Conservation (phyloP, 2,113 vertebrate genomes). For the Falco punctatus region DNA sequence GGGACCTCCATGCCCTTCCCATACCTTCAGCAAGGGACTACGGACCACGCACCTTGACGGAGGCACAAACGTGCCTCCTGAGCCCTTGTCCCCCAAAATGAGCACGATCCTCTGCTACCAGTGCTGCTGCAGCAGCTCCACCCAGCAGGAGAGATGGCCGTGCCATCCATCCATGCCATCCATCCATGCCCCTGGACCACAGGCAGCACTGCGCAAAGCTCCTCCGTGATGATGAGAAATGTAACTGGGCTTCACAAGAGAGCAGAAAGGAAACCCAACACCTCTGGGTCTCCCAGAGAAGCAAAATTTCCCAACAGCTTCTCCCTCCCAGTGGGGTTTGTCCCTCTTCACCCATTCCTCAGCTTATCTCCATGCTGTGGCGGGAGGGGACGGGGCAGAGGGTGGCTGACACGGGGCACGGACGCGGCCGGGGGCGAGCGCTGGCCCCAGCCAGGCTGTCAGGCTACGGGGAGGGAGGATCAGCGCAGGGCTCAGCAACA, state of each 20-base stretch:
- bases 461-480: not conserved
- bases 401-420: not conserved
- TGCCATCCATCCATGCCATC: accelerated
- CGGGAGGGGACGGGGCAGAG: not conserved
- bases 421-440: not conserved
- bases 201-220: not conserved
- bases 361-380: not conserved
- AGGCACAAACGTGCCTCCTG: not conserved
- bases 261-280: not conserved
- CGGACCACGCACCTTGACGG: accelerated
- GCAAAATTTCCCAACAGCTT: not conserved
- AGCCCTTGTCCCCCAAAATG: not conserved
- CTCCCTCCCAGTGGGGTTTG: not conserved
- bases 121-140: not conserved
- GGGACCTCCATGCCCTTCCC: not conserved
- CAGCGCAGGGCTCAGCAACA: slow-evolving; percentile 3
- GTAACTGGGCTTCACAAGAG: not conserved
- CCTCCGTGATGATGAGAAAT: accelerated
- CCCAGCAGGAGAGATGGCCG: not conserved
- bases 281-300: not conserved
- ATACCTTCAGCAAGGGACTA: not conserved
- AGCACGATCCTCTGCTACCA: not conserved
- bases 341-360: not conserved
- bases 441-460: not conserved
- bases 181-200: accelerated